Conservation (phyloP, 2,888 invertebrate genomes). For the Parelbella ahira region DNA sequence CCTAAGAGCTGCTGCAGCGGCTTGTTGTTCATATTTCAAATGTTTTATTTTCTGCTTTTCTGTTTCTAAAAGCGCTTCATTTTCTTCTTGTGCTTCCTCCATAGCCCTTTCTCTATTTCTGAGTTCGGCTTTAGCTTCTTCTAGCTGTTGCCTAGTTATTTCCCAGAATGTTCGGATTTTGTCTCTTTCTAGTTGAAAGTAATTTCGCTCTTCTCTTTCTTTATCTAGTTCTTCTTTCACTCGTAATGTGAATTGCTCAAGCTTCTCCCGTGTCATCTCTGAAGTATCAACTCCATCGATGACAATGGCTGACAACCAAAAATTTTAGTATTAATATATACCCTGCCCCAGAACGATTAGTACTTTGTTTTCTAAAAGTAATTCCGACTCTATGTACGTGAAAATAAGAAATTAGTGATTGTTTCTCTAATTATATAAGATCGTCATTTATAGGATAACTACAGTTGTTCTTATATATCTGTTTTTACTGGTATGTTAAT, state of each 20-base stretch:
- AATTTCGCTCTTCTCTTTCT: slow-evolving; percentile 97
- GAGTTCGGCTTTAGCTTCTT: slow-evolving; percentile 88
- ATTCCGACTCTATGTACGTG: too few relatives aligned
- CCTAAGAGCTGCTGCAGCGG: slow-evolving; percentile 89
- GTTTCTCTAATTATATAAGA: too few relatives aligned
- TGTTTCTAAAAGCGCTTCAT: slow-evolving; percentile 92
- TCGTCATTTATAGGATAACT: too few relatives aligned
- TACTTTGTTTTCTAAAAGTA: too few relatives aligned
- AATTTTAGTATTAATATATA: slow-evolving; percentile 1
- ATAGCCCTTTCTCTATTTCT: slow-evolving; percentile 88
- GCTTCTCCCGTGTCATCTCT: slow-evolving; percentile 95
- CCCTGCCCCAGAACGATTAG: too few relatives aligned
- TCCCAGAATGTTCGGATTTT: slow-evolving; percentile 98
- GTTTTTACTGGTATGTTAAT: too few relatives aligned
- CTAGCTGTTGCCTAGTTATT: slow-evolving; percentile 93
- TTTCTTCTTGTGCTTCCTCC: slow-evolving; percentile 92
- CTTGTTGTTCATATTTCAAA: slow-evolving; percentile 94
- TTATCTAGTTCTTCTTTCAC: slow-evolving; percentile 95
- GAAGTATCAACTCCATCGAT: slow-evolving; percentile 96
- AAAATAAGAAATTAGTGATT: too few relatives aligned
- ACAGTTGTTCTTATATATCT: too few relatives aligned
- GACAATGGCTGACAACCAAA: slow-evolving; percentile 75
- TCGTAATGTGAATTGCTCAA: slow-evolving; percentile 92
- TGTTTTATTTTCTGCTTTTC: slow-evolving; percentile 97
- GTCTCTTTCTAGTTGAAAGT: slow-evolving; percentile 96